Base-by-base conservation (phyloP, 2,888 invertebrate genomes). In the Lycocerus yunnanus region DNA sequence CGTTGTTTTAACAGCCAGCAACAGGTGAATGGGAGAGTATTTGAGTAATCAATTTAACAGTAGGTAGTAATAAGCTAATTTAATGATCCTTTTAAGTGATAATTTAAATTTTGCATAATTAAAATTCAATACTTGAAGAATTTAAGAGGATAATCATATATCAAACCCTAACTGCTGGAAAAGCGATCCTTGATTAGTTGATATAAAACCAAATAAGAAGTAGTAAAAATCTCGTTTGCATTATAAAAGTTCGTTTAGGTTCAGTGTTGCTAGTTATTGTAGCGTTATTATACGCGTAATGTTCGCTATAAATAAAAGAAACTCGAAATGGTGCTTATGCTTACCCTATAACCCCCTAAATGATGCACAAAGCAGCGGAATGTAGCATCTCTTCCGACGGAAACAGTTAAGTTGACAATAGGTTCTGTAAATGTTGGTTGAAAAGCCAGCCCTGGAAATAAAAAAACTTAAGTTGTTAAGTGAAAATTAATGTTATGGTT, bases 321-420 rank as follows among this genome's bases (percentile, higher is more conserved):
- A 15, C 60, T 60, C 15, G 16, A 60, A 60, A 16, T 60, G 16
- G 16, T 60, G 43, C 58, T 58, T 66, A 59, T 66, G 72, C 92
- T 92, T 90, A 96, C 96, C 89, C 95, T 92, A 88, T 96, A 96
- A 83, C 95, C 95, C 71, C 96, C 96, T 80, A 97, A 90, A 87
- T 95, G 94, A 84, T 93, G 92, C 72, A 97, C 95, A 84, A 93
- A 90, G 87, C 97, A 97, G 84, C 93, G 93, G 85, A 97, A 95
- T 76, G 93, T 94, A 75, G 96, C 96, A 87, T 97, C 96, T 84
- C 96, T 90, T 77, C 96, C 96, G 76, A 95, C 90, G 69, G 95
- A 92, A 73, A 96, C 91, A 72, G 96, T 96, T 81, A 96, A 89
- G 89, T 97, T 97, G 81, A 92, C 90, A 84, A 97, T 91, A 60